Percentiles rank a stretch among this genome's conserved stretches.
These are phyloP conservation scores for Latrodectus elegans DNA, from an alignment of 2,888 invertebrate genomes.

Conservation along the genomic window DNA sequence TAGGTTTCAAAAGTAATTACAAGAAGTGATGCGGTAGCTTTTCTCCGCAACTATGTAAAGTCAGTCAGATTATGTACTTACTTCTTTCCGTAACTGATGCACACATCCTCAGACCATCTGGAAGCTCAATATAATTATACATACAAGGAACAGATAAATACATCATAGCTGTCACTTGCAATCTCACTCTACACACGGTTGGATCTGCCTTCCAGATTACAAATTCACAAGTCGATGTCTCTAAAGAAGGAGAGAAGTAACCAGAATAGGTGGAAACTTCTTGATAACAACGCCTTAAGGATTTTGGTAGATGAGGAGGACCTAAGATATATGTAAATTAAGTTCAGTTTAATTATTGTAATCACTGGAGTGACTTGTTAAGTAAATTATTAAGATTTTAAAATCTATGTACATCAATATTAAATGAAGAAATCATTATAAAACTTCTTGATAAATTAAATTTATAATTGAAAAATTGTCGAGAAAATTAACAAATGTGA, in stretches of 20 bases:
- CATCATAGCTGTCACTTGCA: conserved; percentile 32
- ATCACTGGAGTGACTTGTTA: too few relatives aligned
- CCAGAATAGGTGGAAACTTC: conserved; percentile 33
- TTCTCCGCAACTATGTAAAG: too few relatives aligned
- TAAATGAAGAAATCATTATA: too few relatives aligned
- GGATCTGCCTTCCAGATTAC: conserved; percentile 31
- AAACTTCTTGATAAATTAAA: too few relatives aligned
- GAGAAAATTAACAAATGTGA: too few relatives aligned
- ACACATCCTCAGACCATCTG: conserved; percentile 50
- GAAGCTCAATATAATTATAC: conserved; percentile 44
- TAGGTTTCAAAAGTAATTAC: too few relatives aligned
- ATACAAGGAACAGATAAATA: conserved; percentile 37
- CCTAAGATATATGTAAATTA: neutral
- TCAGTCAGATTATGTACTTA: neutral
- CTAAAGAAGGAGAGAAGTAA: conserved; percentile 13
- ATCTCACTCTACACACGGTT: conserved; percentile 21
- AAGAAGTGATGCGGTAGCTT: too few relatives aligned
- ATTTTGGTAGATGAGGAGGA: neutral
- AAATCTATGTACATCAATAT: too few relatives aligned
- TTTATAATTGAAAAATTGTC: too few relatives aligned
- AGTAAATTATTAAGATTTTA: too few relatives aligned
- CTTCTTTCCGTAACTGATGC: conserved; percentile 38
- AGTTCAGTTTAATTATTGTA: too few relatives aligned
- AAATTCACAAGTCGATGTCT: conserved; percentile 37
- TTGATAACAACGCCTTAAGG: conserved; percentile 38